Percentiles rank a stretch among this genome's conserved stretches.
Evolutionary conservation across 1,140 invertebrate species (phyloP).

Genomic region (Leptinotarsa texana): DNA sequence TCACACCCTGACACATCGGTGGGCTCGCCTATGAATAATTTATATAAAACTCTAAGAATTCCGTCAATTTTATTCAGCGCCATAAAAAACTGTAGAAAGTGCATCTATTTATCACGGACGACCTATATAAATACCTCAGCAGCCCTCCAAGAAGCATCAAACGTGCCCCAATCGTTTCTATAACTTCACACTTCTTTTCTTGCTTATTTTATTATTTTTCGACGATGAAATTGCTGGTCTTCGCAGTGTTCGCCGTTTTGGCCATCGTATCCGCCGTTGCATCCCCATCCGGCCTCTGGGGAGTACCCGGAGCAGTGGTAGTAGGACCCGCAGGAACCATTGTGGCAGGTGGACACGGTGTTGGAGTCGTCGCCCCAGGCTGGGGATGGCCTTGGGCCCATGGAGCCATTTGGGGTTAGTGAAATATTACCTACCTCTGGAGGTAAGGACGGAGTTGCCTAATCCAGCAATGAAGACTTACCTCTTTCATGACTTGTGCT

Average conservation of each 20-base stretch:
- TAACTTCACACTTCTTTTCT: background rate
- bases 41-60: background rate
- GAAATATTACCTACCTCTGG: background rate
- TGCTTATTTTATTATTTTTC: background rate
- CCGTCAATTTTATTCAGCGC: background rate
- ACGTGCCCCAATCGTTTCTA: background rate
- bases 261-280: conserved; percentile 34
- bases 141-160: background rate
- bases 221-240: conserved; percentile 36
- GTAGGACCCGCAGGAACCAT: conserved; percentile 27
- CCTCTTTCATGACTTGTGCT: background rate
- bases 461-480: background rate
- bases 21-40: conserved; percentile 2
- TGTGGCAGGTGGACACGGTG: background rate
- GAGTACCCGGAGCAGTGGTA: conserved; percentile 16
- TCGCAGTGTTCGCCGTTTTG: conserved; percentile 35
- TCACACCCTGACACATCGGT: background rate
- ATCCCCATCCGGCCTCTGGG: background rate
- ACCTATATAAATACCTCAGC: background rate
- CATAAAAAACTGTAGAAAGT: background rate
- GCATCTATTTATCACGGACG: background rate
- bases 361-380: conserved; percentile 19
- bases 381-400: background rate
- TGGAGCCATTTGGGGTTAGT: conserved; percentile 10
- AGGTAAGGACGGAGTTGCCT: background rate